Evolutionary conservation across 64 coral and sea anemone genomes (phyloP), one percentile per base, ranked within the genome.

Genomic region (Montipora sp.): DNA sequence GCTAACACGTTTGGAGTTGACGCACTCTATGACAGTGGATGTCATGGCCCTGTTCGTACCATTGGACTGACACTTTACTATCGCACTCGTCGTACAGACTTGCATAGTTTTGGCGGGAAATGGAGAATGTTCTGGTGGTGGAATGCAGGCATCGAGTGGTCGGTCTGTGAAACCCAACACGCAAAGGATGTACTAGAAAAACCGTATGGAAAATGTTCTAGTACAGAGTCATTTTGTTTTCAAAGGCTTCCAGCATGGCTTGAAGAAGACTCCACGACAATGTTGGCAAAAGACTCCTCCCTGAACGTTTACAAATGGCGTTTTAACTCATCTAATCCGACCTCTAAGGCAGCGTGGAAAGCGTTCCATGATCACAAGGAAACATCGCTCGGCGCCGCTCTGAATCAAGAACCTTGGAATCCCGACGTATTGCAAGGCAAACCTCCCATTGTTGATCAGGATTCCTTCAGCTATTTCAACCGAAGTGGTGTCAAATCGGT

Each of bases 391-490:
- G 70, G 89, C 10, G n/a, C n/a, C 8, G 48, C 12, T 18, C 14
- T 59, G 8, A 43, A 51, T 21, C 13, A 80, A 36, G 16, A 23
- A 5, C 16, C 51, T 7, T 84, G 75, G 61, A 45, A 79, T 19
- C 81, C 67, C 48, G 7, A 71, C 43, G 43, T 75, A 6, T 22
- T 74, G 19, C 47, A 82, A 66, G 92, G 92, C 45, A 94, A 94
- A 83, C 57, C 87, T 3, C 86, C 92, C 15, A 6, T 57, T 24
- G 87, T 83, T 63, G 18, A 79, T 36, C 92, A 93, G 72, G 92
- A 93, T 87, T 93, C 92, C 47, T 93, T 93, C 48, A 93, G 71
- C 47, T 93, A 93, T 71, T 47, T 76, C 14, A 60, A 77, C 2
- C 60, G 55, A 82, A 93, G 75, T 59, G 76, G 84, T 14, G 79